Evolutionary conservation across 2,797 vertebrate species (phyloP), one percentile per base, ranked within the genome.

Genomic region (Anguilla obscura): DNA sequence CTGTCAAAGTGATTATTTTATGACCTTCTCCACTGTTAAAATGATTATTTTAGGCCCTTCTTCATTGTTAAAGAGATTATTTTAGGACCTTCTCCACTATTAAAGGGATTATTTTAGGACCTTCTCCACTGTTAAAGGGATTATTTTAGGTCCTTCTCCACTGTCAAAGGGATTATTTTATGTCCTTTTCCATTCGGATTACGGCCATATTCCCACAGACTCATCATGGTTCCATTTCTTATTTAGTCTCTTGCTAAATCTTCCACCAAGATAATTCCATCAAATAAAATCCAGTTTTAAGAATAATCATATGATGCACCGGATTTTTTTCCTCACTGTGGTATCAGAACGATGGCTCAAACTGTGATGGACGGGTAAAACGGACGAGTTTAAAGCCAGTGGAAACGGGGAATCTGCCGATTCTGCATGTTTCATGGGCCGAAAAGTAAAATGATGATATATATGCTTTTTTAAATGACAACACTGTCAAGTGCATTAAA

Each of bases 221-320:
- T 82, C 79, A 18, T 50, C 24, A 16, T 18, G 33, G 4, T 56
- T 56, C 54, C 18, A 24, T 79, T 36, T 82, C 3, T 24, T 82
- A 0, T 2, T 2, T 36, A 36, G 36, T 18, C 1, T 21, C 24
- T 82, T n/a, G 45, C 40, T 82, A 5, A 82, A 82, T 21, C 40
- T 45, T 12, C 79, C 40, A 48, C 79, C 12, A 14, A 82, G 79
- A 82, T 82, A 33, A 54, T 69, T 90, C 84, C 86, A 66, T 91
- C 90, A 92, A 85, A 91, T 90, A 6, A 84, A 79, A 50, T 60
- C 66, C 9, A 27, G 6, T 30, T 30, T n/a, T 71, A 27, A 27
- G 66, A 30, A 36, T 2, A 71, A 56, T 56, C 12, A 12, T 30
- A 71, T 30, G 66, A 69, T 30, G 24, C 6, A 63, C 36, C 36